These are phyloP conservation scores for Spinus pinus DNA, from an alignment of 2,797 vertebrate species.

Conservation along the genomic window DNA sequence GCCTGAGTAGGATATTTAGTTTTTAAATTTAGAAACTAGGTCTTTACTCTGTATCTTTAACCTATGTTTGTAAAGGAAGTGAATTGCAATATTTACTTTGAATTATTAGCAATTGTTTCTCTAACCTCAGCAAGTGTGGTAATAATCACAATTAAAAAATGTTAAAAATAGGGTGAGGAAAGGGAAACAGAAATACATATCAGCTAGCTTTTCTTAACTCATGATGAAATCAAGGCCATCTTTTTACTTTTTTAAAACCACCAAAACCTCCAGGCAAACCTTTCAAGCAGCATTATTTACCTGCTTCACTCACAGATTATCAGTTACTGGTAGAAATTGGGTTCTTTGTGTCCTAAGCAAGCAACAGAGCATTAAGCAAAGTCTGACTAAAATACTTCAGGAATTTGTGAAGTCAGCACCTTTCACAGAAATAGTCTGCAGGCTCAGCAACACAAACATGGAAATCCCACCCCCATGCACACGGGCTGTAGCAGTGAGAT, in stretches of 20 bases:
- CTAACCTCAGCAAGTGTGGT: background rate
- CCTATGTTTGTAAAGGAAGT: background rate
- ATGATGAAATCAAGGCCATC: background rate
- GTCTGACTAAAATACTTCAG: constrained; percentile 40
- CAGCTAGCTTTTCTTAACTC: background rate
- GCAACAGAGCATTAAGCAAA: constrained; percentile 11
- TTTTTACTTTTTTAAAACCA: background rate
- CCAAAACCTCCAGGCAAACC: background rate
- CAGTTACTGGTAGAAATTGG: background rate
- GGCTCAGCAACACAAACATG: constrained; percentile 16
- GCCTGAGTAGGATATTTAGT: background rate
- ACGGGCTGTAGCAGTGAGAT: background rate
- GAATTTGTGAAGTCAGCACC: constrained; percentile 57
- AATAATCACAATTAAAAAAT: background rate
- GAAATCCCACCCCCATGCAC: background rate
- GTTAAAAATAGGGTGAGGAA: background rate
- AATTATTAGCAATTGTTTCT: background rate
- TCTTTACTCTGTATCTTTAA: background rate
- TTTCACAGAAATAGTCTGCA: background rate
- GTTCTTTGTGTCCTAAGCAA: constrained; percentile 2
- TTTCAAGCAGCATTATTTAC: background rate
- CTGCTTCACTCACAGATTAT: background rate
- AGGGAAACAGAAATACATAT: background rate
- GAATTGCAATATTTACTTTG: background rate
- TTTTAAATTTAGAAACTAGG: background rate